Base-by-base conservation (phyloP, 2,888 invertebrate species). In the Heliconius hortense region DNA sequence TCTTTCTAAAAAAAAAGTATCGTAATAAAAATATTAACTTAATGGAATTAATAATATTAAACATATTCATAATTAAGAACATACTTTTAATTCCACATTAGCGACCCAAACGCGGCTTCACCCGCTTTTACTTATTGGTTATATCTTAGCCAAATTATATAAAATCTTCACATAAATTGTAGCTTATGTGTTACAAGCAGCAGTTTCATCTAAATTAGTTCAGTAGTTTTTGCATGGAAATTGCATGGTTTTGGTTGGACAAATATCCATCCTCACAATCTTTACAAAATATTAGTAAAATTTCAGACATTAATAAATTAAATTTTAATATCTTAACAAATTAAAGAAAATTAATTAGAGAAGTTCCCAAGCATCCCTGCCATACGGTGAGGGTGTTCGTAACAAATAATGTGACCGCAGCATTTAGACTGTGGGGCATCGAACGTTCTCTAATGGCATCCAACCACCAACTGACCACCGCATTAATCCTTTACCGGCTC, bases 401-500 rank as follows among this genome's bases (percentile, higher is more conserved):
- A 86, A 86, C 88, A 85, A 88, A 87, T 91, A 91, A 90, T 88
- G 89, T 85, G 89, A 89, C 92, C 92, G 80, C 91, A 88, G 86
- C 86, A 90, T 91, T 92, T 91, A 91, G 91, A 87, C 84, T 82
- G 82, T 84, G 88, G 89, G 89, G 89, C 89, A 89, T 91, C 89
- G 91, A 90, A 88, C 89, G 89, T 86, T 88, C 90, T 90, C 90
- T 92, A 93, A 93, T 92, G 91, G 92, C 88, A 90, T 90, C 87
- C 89, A 85, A 91, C 93, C 93, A 88, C 93, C 91, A 90, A 91
- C 92, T 92, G 93, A 89, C 92, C 93, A 89, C 92, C 89, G 87
- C 92, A 91, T 92, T 93, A 93, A 93, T 93, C 93, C 93, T 92
- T 92, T 92, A 89, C 90, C 86, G 88, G 87, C 90, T 88, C 89